Percentiles rank a stretch among this genome's conserved stretches.
These are phyloP conservation scores for Zeuzera pyrina DNA, from an alignment of 2,888 invertebrate genomes.

Conservation along the genomic window DNA sequence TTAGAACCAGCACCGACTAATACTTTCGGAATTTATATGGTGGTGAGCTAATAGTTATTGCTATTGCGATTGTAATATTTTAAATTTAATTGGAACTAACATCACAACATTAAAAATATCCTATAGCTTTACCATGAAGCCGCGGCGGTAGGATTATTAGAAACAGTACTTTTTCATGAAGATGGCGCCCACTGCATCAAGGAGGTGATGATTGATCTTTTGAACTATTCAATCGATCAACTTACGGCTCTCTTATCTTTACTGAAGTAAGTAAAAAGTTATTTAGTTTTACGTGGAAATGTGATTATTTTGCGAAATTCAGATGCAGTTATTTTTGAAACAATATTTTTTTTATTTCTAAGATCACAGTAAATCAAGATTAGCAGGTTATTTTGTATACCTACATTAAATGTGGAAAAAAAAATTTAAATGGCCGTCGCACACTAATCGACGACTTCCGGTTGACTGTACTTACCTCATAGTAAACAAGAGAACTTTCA, in stretches of 20 bases:
- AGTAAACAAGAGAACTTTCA: too few species aligned
- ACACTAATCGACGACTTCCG: too few species aligned
- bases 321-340: too few species aligned
- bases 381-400: too few species aligned
- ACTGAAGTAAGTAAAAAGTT: too few species aligned
- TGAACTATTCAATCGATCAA: conserved; percentile 85
- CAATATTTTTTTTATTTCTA: too few species aligned
- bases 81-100: neutral
- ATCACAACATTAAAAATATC: neutral
- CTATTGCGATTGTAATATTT: neutral
- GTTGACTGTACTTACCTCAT: too few species aligned
- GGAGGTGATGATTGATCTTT: conserved; percentile 84
- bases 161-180: conserved; percentile 86
- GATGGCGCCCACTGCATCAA: conserved; percentile 84
- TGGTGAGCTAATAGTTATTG: conserved; percentile 58
- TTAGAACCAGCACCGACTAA: conserved; percentile 77
- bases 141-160: conserved; percentile 84
- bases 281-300: too few species aligned
- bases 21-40: conserved; percentile 84
- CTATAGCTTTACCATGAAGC: conserved; percentile 83
- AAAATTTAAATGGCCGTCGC: too few species aligned
- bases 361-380: too few species aligned
- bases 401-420: too few species aligned
- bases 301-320: too few species aligned
- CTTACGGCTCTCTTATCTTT: conserved; percentile 75